Base-by-base conservation (phyloP, 2,888 invertebrate species). In the Pristionchus mayeri region DNA sequence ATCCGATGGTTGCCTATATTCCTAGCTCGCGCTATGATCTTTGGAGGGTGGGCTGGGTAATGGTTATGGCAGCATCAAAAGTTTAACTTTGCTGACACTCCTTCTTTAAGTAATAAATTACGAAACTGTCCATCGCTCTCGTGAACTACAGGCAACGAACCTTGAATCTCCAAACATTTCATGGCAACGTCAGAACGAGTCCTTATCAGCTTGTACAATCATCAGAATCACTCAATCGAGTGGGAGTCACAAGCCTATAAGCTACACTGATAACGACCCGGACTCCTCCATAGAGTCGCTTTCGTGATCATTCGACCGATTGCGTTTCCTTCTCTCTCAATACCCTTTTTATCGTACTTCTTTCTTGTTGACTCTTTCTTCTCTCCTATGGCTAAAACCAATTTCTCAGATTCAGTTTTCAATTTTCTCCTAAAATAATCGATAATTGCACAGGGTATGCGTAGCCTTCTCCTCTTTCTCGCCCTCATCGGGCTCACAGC, bases 401-500 rank as follows among this genome's bases (percentile, higher is more conserved):
- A 4, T 21, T 37, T 63, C 63, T 63, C 30, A 7, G 30, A 63
- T 9, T 63, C 54, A 54, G 18, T 18, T 13, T 30, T 24, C 3
- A 11, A 16, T 34, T 34, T 11, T 34, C 4, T 63, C 16, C 63
- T 30, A 30, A 37, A 63, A 3, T 18, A 34, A 63, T 63, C 63
- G 16, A 63, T 54, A 54, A 54, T 63, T 18, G 16, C 37, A 3
- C 75, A 75, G 75, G 75, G 75, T 9, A 75, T 75, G 75, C 75
- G 75, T 24, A 75, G n/a, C 44, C 40, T 75, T n/a, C 75, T 75
- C 44, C 75, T 75, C 13, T 27, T 75, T n/a, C 24, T 75, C 24
- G 75, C 75, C 44, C 48, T 75, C 30, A 44, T 44, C 75, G 75
- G 40, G 16, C 21, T 75, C 7, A 4, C 75, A 3, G 21, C 27